Evolutionary conservation across 1,140 invertebrate genomes (phyloP), one percentile per base, ranked within the genome.

Genomic region (Sycophila sp.): DNA sequence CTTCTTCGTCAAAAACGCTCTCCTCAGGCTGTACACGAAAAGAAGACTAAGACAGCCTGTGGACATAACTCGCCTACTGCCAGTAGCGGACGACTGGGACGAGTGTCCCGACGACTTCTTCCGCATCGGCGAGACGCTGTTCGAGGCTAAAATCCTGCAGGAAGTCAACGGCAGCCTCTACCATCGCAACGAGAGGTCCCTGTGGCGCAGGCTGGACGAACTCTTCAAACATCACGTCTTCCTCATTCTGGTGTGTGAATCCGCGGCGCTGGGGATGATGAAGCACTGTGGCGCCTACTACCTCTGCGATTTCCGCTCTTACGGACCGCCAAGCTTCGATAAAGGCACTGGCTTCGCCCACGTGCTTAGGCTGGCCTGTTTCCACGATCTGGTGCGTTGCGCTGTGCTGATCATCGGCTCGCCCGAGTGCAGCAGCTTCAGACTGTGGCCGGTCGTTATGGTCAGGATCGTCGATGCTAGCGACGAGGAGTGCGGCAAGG

Each of bases 271-370:
- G 0, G 79, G 79, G 0, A 5, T 84, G 0, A 83, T 82, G 51
- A 83, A 80, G 56, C 77, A 77, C 19, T 83, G 75, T 34, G 79
- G 77, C 0, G 67, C 77, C 7, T 84, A 83, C 63, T 84, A 82
- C 53, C 71, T 81, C 55, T 73, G 73, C 24, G 83, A 84, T 66
- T 81, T 78, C 0, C 68, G 75, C 28, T 80, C 79, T 0, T 68
- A 69, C 7, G 81, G 82, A 0, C 78, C 81, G 17, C 81, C 83
- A 1, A 11, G 83, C 17, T 83, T 81, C 32, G 40, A 58, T 1
- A 73, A 77, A 17, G 83, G 79, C 0, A 30, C 69, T 13, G 81
- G 80, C 0, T 68, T 69, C 2, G 74, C 62, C 6, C 83, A 82
- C 68, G 34, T 83, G 1, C 17, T 72, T 7, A 76, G 82, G n/a